A percentile compares a stretch with the other conserved stretches of the same genome.
phyloP scores from a whole-genome alignment of 1,140 invertebrate species.

The Drosophila cardini region DNA sequence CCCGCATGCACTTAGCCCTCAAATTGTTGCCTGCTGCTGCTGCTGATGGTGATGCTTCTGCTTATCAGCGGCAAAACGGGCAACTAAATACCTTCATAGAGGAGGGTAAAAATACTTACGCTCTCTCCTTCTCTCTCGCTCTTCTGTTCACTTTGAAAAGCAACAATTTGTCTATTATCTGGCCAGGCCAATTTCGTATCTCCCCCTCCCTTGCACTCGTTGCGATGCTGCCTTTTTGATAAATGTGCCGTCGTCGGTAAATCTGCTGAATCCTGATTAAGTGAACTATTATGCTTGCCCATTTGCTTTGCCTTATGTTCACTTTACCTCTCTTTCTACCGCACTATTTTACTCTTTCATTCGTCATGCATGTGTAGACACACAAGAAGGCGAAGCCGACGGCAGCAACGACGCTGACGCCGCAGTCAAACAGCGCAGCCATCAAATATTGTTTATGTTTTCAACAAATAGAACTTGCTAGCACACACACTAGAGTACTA shows the following conservation, averaged over 20 bases:
- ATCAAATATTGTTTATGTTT: slow-evolving; percentile 83
- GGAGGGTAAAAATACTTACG: slow-evolving; percentile 9
- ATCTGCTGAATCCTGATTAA: slow-evolving; percentile 80
- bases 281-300: slow-evolving; percentile 72
- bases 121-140: not conserved
- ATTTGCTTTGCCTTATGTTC: slow-evolving; percentile 20
- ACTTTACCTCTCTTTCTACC: not conserved
- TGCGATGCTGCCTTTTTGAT: slow-evolving; percentile 46
- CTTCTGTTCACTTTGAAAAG: slow-evolving; percentile 8
- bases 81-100: slow-evolving; percentile 39
- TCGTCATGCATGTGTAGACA: slow-evolving; percentile 79
- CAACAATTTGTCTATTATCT: slow-evolving; percentile 78
- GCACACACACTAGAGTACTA: slow-evolving; percentile 18
- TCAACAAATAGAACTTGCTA: slow-evolving; percentile 59
- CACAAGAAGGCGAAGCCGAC: slow-evolving; percentile 61
- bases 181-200: slow-evolving; percentile 55
- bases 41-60: slow-evolving; percentile 15
- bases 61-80: slow-evolving; percentile 69
- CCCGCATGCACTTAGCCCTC: slow-evolving; percentile 74
- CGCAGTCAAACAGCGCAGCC: slow-evolving; percentile 45
- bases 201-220: slow-evolving; percentile 11
- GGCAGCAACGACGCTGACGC: slow-evolving; percentile 30
- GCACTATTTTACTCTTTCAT: slow-evolving; percentile 37
- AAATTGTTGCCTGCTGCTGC: slow-evolving; percentile 49
- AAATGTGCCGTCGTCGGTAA: slow-evolving; percentile 59